A percentile compares a stretch with the other conserved stretches of the same genome.
phyloP scores from a whole-genome alignment of 2,888 invertebrate genomes.

The Ethmia dodecea region DNA sequence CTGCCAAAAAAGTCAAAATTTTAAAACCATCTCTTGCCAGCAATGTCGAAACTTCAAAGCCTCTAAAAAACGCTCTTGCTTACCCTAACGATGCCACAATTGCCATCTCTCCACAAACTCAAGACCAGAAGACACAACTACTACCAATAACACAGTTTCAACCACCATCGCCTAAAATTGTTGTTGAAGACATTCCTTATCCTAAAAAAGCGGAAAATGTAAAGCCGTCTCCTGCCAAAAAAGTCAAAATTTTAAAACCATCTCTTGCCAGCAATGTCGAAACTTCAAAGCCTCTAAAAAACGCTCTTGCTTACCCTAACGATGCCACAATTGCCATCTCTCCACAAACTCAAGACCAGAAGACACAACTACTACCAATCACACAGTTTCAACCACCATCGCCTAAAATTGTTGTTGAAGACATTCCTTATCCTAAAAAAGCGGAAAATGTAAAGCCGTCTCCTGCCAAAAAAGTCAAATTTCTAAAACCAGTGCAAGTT shows the following conservation, averaged over 20 bases:
- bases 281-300: too few species aligned
- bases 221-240: conserved; percentile 4
- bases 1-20: conserved; percentile 7
- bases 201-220: background rate
- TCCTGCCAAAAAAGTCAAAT: too few species aligned
- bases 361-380: too few species aligned
- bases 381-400: too few species aligned
- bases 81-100: background rate
- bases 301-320: too few species aligned
- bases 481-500: conserved; percentile 7
- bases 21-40: conserved; percentile 5
- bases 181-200: conserved; percentile 2
- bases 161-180: conserved; percentile 7
- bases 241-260: conserved; percentile 6
- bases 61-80: conserved; percentile 3
- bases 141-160: conserved; percentile 6
- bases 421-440: too few species aligned
- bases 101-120: background rate
- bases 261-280: too few species aligned
- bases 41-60: conserved; percentile 7
- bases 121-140: conserved; percentile 4
- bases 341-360: too few species aligned
- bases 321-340: too few species aligned
- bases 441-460: too few species aligned
- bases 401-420: too few species aligned